Evolutionary conservation across 2,113 vertebrate species (phyloP), one percentile per base, ranked within the genome.

Genomic region (Centropus bengalensis): DNA sequence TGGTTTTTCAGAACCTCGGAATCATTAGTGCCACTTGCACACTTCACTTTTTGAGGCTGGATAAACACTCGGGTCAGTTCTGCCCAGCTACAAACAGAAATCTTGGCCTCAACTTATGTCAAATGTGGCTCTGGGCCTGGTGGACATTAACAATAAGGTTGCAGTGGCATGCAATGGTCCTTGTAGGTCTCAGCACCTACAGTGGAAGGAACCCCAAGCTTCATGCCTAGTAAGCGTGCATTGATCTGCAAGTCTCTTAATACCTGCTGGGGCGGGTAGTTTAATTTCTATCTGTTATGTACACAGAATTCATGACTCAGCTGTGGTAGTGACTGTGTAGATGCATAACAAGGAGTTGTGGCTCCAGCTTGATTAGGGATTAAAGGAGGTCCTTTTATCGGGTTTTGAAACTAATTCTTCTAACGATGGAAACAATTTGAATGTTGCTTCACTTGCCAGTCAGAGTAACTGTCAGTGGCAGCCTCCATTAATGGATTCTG

Each of bases 151-250:
- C 20, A 64, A 32, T 42, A 54, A 71, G 10, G 30, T 28, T 86
- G 67, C 49, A 73, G 15, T 36, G 26, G 45, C 14, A 6, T 56
- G 69, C 47, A 69, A n/a, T 1, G 7, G 33, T 51, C 40, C n/a
- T 54, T 36, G 17, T 26, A 74, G 59, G n/a, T 45, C 45, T 75
- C 47, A 33, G 30, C 21, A 30, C 24, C 68, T 33, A 22, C 21
- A 47, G 47, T 32, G 54, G 40, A 54, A 42, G 19, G 51, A 71
- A 36, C 18, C 11, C 45, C 47, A 38, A 19, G 49, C 45, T 73
- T 80, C 36, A 40, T 1, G 2, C 27, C 12, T 58, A 9, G 8
- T 58, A 30, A 10, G 6, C 10, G 32, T 6, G 9, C 0, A 2
- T 2, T 5, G 33, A 36, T 14, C 44, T 28, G n/a, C 44, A 44